Conservation (phyloP, 2,888 invertebrate species). For the Limnephilus auricula region DNA sequence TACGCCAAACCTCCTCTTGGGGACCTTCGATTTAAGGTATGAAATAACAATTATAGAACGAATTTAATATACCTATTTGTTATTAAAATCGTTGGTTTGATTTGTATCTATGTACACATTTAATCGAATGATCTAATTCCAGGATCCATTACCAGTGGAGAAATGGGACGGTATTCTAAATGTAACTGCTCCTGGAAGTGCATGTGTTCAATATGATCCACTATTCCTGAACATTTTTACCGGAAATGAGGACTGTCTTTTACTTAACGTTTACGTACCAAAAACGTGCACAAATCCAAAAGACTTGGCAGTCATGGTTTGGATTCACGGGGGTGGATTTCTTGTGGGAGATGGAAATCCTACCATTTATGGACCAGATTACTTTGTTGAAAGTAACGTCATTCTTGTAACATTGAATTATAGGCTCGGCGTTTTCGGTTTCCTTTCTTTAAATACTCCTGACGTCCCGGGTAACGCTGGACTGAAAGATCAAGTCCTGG, state of each 20-base stretch:
- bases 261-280: not conserved
- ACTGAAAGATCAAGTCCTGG: slow-evolving; percentile 61
- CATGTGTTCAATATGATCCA: not conserved
- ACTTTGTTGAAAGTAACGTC: slow-evolving; percentile 54
- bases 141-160: not conserved
- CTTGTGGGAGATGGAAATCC: slow-evolving; percentile 53
- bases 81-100: not conserved
- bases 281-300: not conserved
- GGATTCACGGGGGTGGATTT: slow-evolving; percentile 63
- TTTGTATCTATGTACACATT: not conserved
- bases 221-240: not conserved
- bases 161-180: not conserved
- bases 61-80: not conserved
- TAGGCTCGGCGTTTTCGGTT: slow-evolving; percentile 58
- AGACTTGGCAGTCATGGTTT: slow-evolving; percentile 58
- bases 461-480: slow-evolving; percentile 62
- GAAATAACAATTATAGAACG: not conserved
- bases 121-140: not conserved
- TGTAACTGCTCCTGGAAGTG: not conserved
- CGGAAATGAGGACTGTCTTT: not conserved
- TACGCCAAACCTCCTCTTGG: slow-evolving; percentile 47
- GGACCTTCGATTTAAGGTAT: slow-evolving; percentile 45
- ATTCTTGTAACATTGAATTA: slow-evolving; percentile 60
- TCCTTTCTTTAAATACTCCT: slow-evolving; percentile 56
- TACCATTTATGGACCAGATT: slow-evolving; percentile 50